Conservation (phyloP, 2,797 vertebrate species). For the Spinibarbus caldwelli region DNA sequence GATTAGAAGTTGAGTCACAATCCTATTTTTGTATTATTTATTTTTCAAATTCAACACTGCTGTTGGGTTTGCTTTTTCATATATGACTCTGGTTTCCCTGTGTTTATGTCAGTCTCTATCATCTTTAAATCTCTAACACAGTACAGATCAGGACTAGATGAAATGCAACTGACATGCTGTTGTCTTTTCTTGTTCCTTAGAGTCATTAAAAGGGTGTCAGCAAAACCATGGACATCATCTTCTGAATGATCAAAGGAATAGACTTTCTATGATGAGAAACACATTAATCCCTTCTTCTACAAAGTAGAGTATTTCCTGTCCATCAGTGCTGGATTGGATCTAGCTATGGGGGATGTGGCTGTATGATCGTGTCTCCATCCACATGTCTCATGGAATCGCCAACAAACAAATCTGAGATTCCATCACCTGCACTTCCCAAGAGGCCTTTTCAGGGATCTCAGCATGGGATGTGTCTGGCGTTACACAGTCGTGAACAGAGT, state of each 20-base stretch:
- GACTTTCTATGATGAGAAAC: not conserved
- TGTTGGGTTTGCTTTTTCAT: not conserved
- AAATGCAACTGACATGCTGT: slow-evolving; percentile 2
- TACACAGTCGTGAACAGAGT: slow-evolving; percentile 77
- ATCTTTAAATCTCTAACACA: not conserved
- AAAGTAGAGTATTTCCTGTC: slow-evolving; percentile 4
- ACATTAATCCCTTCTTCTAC: not conserved
- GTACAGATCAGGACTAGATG: not conserved
- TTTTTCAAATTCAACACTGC: not conserved
- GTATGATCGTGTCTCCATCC: slow-evolving; percentile 10
- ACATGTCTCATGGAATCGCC: slow-evolving; percentile 4
- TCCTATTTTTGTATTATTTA: not conserved
- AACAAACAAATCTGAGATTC: slow-evolving; percentile 67
- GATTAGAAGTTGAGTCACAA: not conserved
- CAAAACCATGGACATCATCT: not conserved
- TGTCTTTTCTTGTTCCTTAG: slow-evolving; percentile 19
- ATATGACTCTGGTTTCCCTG: not conserved
- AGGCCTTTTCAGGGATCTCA: slow-evolving; percentile 57
- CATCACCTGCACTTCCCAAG: slow-evolving; percentile 27
- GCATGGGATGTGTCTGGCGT: slow-evolving; percentile 70
- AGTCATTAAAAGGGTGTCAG: not conserved
- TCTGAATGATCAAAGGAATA: slow-evolving; percentile 11
- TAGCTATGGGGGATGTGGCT: slow-evolving; percentile 6
- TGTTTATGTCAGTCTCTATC: not conserved
- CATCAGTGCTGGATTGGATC: not conserved